Conservation (phyloP, 2,113 vertebrate genomes). For the Bambusicola thoracicus region DNA sequence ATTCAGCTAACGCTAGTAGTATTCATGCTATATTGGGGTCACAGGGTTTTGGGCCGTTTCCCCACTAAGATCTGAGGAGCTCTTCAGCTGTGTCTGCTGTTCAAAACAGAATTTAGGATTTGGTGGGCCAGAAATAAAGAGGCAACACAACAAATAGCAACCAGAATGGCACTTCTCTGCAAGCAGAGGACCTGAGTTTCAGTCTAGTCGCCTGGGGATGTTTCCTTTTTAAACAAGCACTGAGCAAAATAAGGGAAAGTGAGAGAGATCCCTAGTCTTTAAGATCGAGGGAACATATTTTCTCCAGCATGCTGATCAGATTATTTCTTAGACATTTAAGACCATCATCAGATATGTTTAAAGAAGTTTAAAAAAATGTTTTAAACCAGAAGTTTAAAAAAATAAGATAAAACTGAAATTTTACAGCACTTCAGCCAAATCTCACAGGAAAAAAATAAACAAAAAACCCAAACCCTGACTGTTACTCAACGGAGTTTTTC, state of each 20-base stretch:
- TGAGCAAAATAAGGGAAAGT: not conserved
- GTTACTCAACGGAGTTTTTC: not conserved
- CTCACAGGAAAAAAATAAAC: not conserved
- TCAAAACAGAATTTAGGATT: not conserved
- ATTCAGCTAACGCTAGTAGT: not conserved
- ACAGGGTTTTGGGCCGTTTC: no score
- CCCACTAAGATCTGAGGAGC: not conserved
- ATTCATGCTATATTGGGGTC: no score
- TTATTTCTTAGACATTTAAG: not conserved
- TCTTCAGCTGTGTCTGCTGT: not conserved
- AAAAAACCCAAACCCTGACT: not conserved
- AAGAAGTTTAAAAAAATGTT: not conserved
- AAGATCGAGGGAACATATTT: not conserved
- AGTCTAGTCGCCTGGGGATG: not conserved
- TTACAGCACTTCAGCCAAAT: not conserved
- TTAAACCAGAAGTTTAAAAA: not conserved
- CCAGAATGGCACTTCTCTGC: not conserved
- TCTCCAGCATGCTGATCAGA: not conserved
- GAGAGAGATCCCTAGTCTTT: not conserved
- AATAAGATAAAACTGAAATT: not conserved
- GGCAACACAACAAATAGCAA: not conserved
- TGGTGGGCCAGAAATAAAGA: not conserved
- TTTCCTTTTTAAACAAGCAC: not conserved
- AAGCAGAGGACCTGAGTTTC: not conserved
- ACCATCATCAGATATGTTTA: not conserved